phyloP scores from a whole-genome alignment of 2,888 invertebrate genomes.

The Chorisops tibialis region DNA sequence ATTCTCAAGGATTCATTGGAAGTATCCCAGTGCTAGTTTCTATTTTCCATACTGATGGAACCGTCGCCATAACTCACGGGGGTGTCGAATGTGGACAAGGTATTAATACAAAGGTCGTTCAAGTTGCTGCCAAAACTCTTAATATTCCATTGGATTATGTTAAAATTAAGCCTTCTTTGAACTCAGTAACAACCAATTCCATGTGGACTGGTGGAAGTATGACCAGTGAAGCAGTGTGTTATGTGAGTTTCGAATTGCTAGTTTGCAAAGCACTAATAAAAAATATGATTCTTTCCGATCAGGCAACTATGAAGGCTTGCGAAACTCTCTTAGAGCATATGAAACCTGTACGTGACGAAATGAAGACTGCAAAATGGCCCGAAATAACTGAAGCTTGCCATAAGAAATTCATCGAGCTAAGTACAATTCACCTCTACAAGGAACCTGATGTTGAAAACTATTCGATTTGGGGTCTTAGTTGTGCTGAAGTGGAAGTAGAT shows the following conservation, averaged over 20 bases:
- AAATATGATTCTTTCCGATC: not conserved
- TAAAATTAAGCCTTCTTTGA: conserved; percentile 62
- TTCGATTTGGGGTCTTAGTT: conserved; percentile 59
- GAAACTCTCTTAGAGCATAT: conserved; percentile 48
- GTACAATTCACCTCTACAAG: conserved; percentile 40
- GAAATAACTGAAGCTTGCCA: conserved; percentile 39
- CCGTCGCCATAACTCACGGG: conserved; percentile 65
- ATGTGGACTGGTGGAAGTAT: conserved; percentile 63
- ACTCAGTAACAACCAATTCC: conserved; percentile 61
- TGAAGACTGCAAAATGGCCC: too few relatives aligned
- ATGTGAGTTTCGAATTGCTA: too few relatives aligned
- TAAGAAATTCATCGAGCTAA: conserved; percentile 39
- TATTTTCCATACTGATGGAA: conserved; percentile 66
- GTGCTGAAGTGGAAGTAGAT: conserved; percentile 67
- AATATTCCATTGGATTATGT: conserved; percentile 64
- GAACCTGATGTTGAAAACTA: conserved; percentile 54
- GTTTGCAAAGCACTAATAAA: not conserved
- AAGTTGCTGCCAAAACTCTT: conserved; percentile 66
- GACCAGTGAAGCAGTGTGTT: conserved; percentile 62
- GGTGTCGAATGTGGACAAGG: conserved; percentile 78
- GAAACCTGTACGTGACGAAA: conserved; percentile 42
- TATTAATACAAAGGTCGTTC: conserved; percentile 72
- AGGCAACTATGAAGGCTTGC: conserved; percentile 54
- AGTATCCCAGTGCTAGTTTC: conserved; percentile 61
- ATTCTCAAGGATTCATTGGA: conserved; percentile 57